Conservation (phyloP, 2,888 invertebrate genomes). For the Mechanitis mazaeus region DNA sequence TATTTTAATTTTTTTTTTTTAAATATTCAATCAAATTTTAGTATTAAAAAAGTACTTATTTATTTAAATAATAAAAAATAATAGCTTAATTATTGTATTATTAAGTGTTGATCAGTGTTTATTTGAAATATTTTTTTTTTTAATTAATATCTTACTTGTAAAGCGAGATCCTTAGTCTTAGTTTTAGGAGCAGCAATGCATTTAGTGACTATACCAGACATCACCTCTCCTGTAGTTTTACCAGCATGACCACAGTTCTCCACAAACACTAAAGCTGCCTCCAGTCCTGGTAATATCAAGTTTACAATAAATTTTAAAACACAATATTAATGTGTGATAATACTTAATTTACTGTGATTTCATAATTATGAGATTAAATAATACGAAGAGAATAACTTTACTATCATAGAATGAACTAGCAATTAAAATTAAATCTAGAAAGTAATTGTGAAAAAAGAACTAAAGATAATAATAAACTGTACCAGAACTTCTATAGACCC, state of each 20-base stretch:
- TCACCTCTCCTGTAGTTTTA: constrained; percentile 92
- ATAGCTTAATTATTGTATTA: background rate
- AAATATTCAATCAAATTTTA: background rate
- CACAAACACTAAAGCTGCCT: constrained; percentile 92
- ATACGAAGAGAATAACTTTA: too few species aligned
- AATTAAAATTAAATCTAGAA: too few species aligned
- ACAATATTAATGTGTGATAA: background rate
- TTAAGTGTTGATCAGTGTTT: too few species aligned
- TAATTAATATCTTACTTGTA: constrained; percentile 73
- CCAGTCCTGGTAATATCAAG: constrained; percentile 72
- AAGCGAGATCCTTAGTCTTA: constrained; percentile 92
- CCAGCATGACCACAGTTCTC: constrained; percentile 93
- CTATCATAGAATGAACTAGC: too few species aligned
- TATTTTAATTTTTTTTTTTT: background rate
- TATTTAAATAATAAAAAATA: background rate
- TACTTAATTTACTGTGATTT: too few species aligned
- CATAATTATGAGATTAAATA: too few species aligned
- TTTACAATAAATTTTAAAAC: constrained; percentile 4
- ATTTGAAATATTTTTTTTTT: too few species aligned
- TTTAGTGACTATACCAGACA: constrained; percentile 91
- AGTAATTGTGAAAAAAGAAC: too few species aligned
- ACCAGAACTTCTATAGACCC: too few species aligned
- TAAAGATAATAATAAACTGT: too few species aligned
- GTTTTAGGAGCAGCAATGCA: constrained; percentile 94
- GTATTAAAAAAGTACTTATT: too few species aligned